A percentile compares a stretch with the other conserved stretches of the same genome.
Conservation (phyloP, 1,140 invertebrate species). For the Caenorhabditis inopinata region DNA sequence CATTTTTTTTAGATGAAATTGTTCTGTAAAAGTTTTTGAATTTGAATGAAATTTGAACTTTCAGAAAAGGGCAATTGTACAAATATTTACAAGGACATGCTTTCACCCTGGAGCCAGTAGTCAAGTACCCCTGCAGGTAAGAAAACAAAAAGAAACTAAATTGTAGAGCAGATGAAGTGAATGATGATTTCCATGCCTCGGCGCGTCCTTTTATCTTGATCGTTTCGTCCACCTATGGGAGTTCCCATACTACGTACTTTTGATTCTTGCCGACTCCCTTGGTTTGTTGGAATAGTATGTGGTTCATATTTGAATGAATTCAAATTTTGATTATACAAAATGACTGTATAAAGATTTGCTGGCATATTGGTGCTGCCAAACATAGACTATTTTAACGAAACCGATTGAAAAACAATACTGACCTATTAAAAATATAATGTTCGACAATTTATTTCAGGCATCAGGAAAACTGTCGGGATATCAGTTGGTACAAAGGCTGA, state of each 20-base stretch:
- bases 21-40: not conserved
- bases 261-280: not conserved
- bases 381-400: too few species aligned
- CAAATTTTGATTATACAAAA: too few species aligned
- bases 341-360: too few species aligned
- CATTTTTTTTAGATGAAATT: too few species aligned
- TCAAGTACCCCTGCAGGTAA: constrained; percentile 39
- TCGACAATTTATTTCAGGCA: constrained; percentile 7
- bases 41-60: not conserved
- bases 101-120: constrained; percentile 46
- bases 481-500: constrained; percentile 84
- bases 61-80: not conserved
- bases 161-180: too few species aligned
- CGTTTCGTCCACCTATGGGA: not conserved
- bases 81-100: constrained; percentile 24
- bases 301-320: too few species aligned
- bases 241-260: not conserved
- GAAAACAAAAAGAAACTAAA: not conserved
- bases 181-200: not conserved
- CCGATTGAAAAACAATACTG: too few species aligned
- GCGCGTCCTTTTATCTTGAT: not conserved
- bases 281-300: not conserved
- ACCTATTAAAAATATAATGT: too few species aligned
- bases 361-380: too few species aligned
- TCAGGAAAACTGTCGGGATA: constrained; percentile 65